Evolutionary conservation across 1,140 invertebrate species (phyloP).

Genomic region (Reticulitermes speratus): DNA sequence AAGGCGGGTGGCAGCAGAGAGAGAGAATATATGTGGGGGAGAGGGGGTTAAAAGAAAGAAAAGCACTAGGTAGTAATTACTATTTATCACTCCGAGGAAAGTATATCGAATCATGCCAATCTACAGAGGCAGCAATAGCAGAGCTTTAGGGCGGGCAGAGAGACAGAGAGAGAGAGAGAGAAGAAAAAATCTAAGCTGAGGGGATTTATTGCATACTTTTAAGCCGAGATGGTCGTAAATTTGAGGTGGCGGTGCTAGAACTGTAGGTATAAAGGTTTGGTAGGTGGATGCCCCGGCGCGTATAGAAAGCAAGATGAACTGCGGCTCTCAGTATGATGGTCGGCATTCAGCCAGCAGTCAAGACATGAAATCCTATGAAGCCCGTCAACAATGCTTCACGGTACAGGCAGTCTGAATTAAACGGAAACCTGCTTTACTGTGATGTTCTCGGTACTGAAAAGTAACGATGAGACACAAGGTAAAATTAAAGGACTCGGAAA

Average conservation of each 20-base stretch:
- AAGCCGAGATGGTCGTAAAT: conserved; percentile 41
- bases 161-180: conserved; percentile 2
- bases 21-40: conserved; percentile 27
- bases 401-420: too few relatives aligned
- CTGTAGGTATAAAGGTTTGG: conserved; percentile 22
- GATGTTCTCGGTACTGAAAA: too few relatives aligned
- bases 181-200: conserved; percentile 37
- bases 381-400: neutral
- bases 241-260: conserved; percentile 31
- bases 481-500: too few relatives aligned
- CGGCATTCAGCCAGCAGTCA: conserved; percentile 26
- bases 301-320: conserved; percentile 22
- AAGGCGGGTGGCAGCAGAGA: conserved; percentile 27
- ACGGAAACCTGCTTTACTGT: too few relatives aligned
- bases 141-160: conserved; percentile 22
- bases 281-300: conserved; percentile 4
- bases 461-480: too few relatives aligned
- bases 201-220: conserved; percentile 43
- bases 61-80: conserved; percentile 40
- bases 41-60: conserved; percentile 38
- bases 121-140: conserved; percentile 35
- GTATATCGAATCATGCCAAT: conserved; percentile 43
- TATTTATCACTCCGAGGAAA: conserved; percentile 40
- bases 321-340: neutral
- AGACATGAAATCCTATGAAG: neutral